Base-by-base conservation (phyloP, 2,888 invertebrate species). In the Thalpophila matura region DNA sequence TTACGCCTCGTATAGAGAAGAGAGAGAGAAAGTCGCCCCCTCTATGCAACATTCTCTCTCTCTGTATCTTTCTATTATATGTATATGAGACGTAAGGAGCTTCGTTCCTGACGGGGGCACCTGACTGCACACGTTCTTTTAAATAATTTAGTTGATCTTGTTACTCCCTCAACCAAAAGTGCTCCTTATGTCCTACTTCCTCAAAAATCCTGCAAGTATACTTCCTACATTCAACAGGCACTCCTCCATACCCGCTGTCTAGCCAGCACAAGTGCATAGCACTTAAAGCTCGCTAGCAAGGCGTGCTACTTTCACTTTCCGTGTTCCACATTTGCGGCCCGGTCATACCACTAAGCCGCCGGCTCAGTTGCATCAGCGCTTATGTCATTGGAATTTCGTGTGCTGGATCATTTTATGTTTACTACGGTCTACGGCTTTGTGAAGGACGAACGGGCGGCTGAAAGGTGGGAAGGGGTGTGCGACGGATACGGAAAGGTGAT, bases 291-390 rank as follows among this genome's bases (percentile, higher is more conserved):
- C 60, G 14, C 10, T 27, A 53, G 62, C 54, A 59, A 74, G 74
- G 61, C 84, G 91, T 84, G 85, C 90, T 75, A 92, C 93, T 93
- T 93, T 93, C 93, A 92, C 94, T 89, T 83, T 82, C 83, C 63
- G 83, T 82, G 91, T 86, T 86, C 90, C 85, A 91, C 89, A 89
- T 92, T 85, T 72, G 81, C 86, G 84, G 82, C 84, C 75, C 77
- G 82, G 83, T 80, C 80, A 74, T 85, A 77, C 80, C 75, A 82
- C 84, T 77, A 78, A 81, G 79, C 81, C 79, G 79, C 79, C 79
- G 90, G 91, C 81, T 56, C 43, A 59, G 63, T 91, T 91, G 92
- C 83, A 83, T 74, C 76, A 76, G 74, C 74, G 66, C 43, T 80
- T 94, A 93, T 91, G 86, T 93, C 93, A 94, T 87, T 84, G 89